phyloP scores from a whole-genome alignment of 2,888 invertebrate species.

The Eupithecia tripunctaria region DNA sequence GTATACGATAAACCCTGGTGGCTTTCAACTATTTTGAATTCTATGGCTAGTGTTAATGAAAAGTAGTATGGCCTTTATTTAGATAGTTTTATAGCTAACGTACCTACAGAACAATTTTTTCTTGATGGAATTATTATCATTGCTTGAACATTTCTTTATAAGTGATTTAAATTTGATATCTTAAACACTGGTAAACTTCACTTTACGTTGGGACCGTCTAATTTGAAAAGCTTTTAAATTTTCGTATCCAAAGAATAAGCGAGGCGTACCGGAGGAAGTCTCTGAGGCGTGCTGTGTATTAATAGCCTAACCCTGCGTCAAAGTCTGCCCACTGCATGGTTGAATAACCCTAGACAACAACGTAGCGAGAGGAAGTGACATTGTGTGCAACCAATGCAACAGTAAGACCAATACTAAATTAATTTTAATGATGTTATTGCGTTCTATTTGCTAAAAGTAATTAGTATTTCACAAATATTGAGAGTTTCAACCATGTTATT shows the following conservation, averaged over 20 bases:
- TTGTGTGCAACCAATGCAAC: constrained; percentile 5
- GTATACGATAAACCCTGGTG: background rate
- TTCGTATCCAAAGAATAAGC: constrained; percentile 42
- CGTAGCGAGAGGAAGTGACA: constrained; percentile 33
- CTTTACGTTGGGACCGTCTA: constrained; percentile 2
- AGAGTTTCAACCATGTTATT: background rate
- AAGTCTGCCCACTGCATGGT: constrained; percentile 56
- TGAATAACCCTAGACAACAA: constrained; percentile 69
- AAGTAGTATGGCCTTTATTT: background rate
- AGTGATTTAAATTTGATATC: background rate
- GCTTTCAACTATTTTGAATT: background rate
- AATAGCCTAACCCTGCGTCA: constrained; percentile 57
- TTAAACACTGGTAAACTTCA: background rate
- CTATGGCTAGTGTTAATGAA: background rate
- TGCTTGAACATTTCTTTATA: background rate
- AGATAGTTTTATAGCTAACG: background rate
- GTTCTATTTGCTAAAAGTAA: background rate
- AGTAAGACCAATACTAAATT: background rate
- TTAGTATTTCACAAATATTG: background rate
- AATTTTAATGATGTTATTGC: background rate
- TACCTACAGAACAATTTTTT: background rate
- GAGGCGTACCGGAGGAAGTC: constrained; percentile 47
- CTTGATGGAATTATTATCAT: background rate
- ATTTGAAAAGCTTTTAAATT: constrained; percentile 12
- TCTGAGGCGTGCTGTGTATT: constrained; percentile 51